These are phyloP conservation scores for Coremacera marginata DNA, from an alignment of 2,888 invertebrate species.

Conservation along the genomic window DNA sequence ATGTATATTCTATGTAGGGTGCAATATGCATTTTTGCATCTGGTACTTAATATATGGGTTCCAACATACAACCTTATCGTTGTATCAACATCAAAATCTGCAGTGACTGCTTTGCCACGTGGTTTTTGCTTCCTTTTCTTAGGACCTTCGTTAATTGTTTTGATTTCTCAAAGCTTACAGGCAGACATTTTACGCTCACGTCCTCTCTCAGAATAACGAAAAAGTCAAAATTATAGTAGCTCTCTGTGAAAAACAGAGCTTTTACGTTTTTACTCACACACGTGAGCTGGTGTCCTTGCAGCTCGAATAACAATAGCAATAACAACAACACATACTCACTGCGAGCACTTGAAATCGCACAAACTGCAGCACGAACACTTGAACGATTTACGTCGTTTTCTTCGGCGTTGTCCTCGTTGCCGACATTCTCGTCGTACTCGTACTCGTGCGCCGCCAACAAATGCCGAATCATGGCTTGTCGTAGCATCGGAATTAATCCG, in stretches of 20 bases:
- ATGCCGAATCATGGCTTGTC: neutral
- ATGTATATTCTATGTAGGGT: too few species aligned
- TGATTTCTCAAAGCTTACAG: neutral
- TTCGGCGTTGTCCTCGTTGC: constrained; percentile 5
- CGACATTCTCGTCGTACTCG: constrained; percentile 21
- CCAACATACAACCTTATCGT: too few species aligned
- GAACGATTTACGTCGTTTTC: neutral
- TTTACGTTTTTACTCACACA: constrained; percentile 10
- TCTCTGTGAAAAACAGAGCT: neutral
- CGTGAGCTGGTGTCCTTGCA: neutral
- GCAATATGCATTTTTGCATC: too few species aligned
- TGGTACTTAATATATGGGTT: too few species aligned
- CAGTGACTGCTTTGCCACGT: too few species aligned
- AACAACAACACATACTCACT: neutral
- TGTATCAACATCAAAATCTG: too few species aligned
- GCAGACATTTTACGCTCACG: neutral
- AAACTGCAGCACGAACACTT: neutral
- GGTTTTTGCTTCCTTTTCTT: too few species aligned
- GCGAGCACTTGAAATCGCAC: neutral
- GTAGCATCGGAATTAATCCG: constrained; percentile 58
- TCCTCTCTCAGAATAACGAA: neutral
- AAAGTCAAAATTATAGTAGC: neutral
- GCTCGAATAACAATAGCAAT: constrained; percentile 5
- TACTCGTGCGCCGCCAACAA: neutral
- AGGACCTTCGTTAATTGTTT: neutral